Evolutionary conservation across 2,888 invertebrate species (phyloP), one percentile per base, ranked within the genome.

Genomic region (Xylocampa areola): DNA sequence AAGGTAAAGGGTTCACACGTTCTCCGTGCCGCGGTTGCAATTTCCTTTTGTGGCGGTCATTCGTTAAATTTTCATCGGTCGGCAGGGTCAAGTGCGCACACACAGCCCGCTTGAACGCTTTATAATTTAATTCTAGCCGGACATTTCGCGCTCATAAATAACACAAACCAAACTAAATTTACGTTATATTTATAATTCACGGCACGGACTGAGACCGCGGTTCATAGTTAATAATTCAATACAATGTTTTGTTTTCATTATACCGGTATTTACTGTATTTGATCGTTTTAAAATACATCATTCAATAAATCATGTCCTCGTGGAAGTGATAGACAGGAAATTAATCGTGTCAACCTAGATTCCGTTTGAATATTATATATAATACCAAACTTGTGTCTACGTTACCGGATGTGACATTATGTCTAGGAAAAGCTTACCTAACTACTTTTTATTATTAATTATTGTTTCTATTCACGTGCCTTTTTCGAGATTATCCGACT

Each of bases 41-140:
- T 87, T 85, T 87, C 85, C 87, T 87, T 88, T 89, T 85, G 87
- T 84, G 85, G 85, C 80, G 77, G 76, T 77, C 82, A 84, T 87
- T 88, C 87, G 88, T 89, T 89, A 89, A 89, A 86, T 81, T 88
- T 89, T 88, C 85, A 89, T 82, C 75, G 79, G 77, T 57, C 52
- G 74, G 79, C 72, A 76, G 84, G 84, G 82, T 84, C 82, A 85
- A 84, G 83, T 76, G 76, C 76, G 73, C 72, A 66, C 71, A 72
- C 72, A 76, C 66, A 69, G 75, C 59, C 59, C 67, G 68, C 76
- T 65, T 48, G 64, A 67, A 75, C 54, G 79, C 76, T 85, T 79
- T 78, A 85, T 85, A 83, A 86, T 86, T 86, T 83, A 83, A 86
- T 85, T 84, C 82, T 61, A 74, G 67, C 72, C 75, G 80, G 79